A percentile compares a stretch with the other conserved stretches of the same genome.
phyloP scores from a whole-genome alignment of 2,113 vertebrate genomes.

The Asarcornis scutulata region DNA sequence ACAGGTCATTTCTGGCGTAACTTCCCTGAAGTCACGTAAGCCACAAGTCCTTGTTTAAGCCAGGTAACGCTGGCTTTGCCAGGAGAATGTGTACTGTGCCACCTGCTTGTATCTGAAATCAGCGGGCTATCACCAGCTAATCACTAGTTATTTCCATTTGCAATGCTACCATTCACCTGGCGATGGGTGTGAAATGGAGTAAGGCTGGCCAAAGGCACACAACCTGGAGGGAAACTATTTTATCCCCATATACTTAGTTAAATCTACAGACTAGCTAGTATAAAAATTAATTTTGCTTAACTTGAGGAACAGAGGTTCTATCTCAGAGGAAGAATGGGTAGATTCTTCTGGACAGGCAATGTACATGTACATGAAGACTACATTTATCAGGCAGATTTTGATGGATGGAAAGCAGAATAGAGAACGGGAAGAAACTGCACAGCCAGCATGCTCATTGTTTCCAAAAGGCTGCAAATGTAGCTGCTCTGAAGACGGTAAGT shows the following conservation, averaged over 20 bases:
- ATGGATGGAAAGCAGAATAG: not conserved
- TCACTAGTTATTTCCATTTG: not conserved
- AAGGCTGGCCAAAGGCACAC: not conserved
- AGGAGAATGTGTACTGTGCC: constrained; percentile 22
- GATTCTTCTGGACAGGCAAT: not conserved
- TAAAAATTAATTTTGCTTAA: not conserved
- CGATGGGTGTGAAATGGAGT: not conserved
- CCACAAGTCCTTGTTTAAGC: not conserved
- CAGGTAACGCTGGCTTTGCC: not conserved
- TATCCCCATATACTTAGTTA: not conserved
- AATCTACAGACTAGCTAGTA: not conserved
- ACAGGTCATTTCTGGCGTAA: not conserved
- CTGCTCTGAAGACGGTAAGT: not conserved
- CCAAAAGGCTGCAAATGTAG: not conserved
- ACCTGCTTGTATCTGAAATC: constrained; percentile 13
- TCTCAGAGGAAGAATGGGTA: too few relatives aligned
- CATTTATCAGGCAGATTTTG: not conserved
- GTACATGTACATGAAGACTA: not conserved
- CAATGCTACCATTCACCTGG: not conserved
- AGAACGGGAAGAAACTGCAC: not conserved
- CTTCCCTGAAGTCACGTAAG: not conserved
- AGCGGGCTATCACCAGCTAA: not conserved
- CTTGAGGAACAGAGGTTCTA: not conserved
- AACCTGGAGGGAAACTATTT: not conserved
- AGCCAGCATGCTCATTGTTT: not conserved